phyloP scores from a whole-genome alignment of 1,140 invertebrate genomes.

The Vanessa atalanta region DNA sequence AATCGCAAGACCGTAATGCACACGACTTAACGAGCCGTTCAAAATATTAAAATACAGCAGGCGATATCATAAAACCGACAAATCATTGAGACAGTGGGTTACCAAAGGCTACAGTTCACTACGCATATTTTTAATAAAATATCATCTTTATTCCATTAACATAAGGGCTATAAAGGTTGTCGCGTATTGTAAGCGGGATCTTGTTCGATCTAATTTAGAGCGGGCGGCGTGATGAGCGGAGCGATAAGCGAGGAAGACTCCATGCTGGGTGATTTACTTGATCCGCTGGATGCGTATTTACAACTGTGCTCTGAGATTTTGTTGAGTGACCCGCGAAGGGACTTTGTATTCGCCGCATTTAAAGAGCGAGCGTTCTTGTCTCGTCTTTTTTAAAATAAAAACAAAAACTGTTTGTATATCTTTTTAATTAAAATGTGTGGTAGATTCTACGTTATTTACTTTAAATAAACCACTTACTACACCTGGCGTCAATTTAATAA shows the following conservation, averaged over 20 bases:
- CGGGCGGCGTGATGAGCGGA: slow-evolving; percentile 50
- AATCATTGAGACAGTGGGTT: slow-evolving; percentile 53
- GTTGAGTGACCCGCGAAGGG: neutral
- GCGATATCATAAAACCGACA: slow-evolving; percentile 55
- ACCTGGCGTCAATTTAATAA: no score
- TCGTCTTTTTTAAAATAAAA: no score
- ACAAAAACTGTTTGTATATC: no score
- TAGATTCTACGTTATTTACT: no score
- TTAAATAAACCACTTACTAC: no score
- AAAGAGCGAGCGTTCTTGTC: neutral
- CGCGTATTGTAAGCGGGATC: slow-evolving; percentile 32
- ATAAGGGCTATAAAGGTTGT: slow-evolving; percentile 31
- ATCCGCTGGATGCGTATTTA: slow-evolving; percentile 34
- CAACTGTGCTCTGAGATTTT: slow-evolving; percentile 17
- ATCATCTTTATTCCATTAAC: neutral
- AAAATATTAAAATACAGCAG: slow-evolving; percentile 37
- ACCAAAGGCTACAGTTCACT: slow-evolving; percentile 22
- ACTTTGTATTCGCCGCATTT: slow-evolving; percentile 4
- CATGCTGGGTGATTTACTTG: slow-evolving; percentile 71
- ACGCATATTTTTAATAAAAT: slow-evolving; percentile 3
- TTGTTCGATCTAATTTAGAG: slow-evolving; percentile 69
- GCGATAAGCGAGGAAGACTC: slow-evolving; percentile 52
- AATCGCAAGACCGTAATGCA: slow-evolving; percentile 36
- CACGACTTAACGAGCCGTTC: slow-evolving; percentile 29
- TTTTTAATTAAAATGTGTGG: neutral